phyloP scores from a whole-genome alignment of 2,888 invertebrate species.

The Scaptomyza polygonia region DNA sequence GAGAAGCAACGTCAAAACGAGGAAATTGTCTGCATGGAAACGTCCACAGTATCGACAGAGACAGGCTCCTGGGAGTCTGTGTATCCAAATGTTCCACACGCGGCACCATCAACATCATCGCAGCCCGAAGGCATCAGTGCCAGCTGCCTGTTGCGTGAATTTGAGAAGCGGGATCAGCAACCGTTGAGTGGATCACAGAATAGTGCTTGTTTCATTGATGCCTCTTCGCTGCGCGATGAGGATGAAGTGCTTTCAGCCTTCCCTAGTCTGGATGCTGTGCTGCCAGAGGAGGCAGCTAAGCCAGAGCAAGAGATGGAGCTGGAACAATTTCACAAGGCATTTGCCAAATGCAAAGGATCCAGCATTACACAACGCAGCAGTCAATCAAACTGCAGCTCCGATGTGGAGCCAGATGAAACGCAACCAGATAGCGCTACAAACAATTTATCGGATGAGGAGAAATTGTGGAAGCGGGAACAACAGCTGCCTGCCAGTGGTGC shows the following conservation, averaged over 20 bases:
- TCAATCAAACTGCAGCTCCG: slow-evolving; percentile 68
- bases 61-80: slow-evolving; percentile 88
- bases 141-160: slow-evolving; percentile 62
- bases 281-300: slow-evolving; percentile 42
- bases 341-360: slow-evolving; percentile 81
- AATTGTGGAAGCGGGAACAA: slow-evolving; percentile 79
- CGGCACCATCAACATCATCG: slow-evolving; percentile 4
- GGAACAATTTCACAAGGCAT: slow-evolving; percentile 83
- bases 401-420: slow-evolving; percentile 62
- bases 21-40: slow-evolving; percentile 87
- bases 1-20: slow-evolving; percentile 88
- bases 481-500: slow-evolving; percentile 33
- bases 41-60: slow-evolving; percentile 88
- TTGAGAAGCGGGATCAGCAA: slow-evolving; percentile 75
- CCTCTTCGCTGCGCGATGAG: slow-evolving; percentile 90
- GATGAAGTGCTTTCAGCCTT: slow-evolving; percentile 84
- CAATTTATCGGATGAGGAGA: slow-evolving; percentile 83
- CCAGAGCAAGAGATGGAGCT: slow-evolving; percentile 72
- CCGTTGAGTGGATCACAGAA: slow-evolving; percentile 75
- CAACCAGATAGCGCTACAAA: slow-evolving; percentile 61
- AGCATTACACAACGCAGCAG: slow-evolving; percentile 40
- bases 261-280: slow-evolving; percentile 68
- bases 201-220: slow-evolving; percentile 90
- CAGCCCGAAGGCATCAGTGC: slow-evolving; percentile 60
- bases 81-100: slow-evolving; percentile 83